Evolutionary conservation across 1,140 invertebrate species (phyloP).

Genomic region (Palaemon carinicauda): DNA sequence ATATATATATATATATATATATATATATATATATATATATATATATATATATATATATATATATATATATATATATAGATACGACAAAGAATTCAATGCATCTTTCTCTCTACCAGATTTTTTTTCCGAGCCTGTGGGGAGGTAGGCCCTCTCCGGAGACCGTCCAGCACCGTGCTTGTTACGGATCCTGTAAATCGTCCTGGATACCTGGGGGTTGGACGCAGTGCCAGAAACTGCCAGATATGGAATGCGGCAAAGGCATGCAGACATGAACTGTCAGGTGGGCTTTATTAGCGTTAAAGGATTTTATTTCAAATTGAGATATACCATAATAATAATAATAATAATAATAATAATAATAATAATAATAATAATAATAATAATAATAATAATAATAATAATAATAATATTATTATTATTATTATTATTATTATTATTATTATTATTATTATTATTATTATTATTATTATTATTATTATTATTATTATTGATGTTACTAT

Average conservation of each 20-base stretch:
- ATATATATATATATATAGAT: no score
- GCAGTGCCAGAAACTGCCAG: slow-evolving; percentile 68
- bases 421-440: no score
- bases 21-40: no score
- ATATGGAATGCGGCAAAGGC: slow-evolving; percentile 65
- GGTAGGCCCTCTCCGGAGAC: slow-evolving; percentile 64
- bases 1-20: no score
- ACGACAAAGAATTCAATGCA: no score
- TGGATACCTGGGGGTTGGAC: slow-evolving; percentile 66
- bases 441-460: no score
- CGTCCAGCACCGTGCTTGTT: slow-evolving; percentile 40
- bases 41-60: no score
- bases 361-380: neutral
- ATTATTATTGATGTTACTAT: no score
- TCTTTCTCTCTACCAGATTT: slow-evolving; percentile 43
- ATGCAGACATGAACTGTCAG: slow-evolving; percentile 65
- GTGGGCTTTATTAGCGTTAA: slow-evolving; percentile 61
- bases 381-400: no score
- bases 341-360: neutral
- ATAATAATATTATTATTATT: no score
- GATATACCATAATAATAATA: neutral
- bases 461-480: no score
- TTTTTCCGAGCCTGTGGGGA: slow-evolving; percentile 60
- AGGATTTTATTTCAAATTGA: no score
- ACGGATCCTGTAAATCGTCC: slow-evolving; percentile 61